A percentile compares a stretch with the other conserved stretches of the same genome.
Conservation (phyloP, 2,113 vertebrate species). For the Excalfactoria chinensis region DNA sequence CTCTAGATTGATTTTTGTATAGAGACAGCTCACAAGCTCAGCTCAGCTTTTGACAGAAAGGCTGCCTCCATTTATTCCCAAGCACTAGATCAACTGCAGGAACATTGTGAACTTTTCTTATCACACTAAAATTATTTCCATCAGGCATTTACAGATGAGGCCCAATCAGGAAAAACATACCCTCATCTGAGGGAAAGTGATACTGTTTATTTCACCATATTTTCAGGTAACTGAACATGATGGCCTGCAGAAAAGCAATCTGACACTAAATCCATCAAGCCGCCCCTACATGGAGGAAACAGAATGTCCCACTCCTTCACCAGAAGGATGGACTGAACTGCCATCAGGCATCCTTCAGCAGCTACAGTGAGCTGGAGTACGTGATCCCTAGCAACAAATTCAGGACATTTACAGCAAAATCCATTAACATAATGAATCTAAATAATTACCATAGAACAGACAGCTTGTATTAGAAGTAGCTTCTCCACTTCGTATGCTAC, state of each 20-base stretch:
- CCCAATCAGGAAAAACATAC: neutral
- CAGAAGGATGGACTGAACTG: neutral
- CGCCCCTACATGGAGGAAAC: neutral
- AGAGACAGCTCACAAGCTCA: neutral
- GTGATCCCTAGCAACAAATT: neutral
- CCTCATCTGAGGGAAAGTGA: neutral
- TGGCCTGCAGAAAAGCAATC: neutral
- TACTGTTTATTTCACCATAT: neutral
- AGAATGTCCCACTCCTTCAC: fast-evolving
- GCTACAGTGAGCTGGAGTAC: neutral
- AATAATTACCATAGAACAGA: fast-evolving
- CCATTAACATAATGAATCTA: fast-evolving
- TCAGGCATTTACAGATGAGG: neutral
- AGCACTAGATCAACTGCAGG: neutral
- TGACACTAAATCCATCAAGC: neutral
- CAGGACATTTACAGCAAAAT: neutral
- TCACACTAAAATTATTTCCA: fast-evolving
- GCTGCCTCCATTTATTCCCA: neutral
- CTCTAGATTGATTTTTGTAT: neutral
- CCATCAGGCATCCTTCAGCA: neutral
- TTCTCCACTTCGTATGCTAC: neutral
- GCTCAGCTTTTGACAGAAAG: neutral
- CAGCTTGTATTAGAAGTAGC: neutral
- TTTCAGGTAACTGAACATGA: neutral
- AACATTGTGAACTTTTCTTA: neutral